Conservation (phyloP, 1,140 invertebrate genomes). For the Andrena cerasifolii region DNA sequence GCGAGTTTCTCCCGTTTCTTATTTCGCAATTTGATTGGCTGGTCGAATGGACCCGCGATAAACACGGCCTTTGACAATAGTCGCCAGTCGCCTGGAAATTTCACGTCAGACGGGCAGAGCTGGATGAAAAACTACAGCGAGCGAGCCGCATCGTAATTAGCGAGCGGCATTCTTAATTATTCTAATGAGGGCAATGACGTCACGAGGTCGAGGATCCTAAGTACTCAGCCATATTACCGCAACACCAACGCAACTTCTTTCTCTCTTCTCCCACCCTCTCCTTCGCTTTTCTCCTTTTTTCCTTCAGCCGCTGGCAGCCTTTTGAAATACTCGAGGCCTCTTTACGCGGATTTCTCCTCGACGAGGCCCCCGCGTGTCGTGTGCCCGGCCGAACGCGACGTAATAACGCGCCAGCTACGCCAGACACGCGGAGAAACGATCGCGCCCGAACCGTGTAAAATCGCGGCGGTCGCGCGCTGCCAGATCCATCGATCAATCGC, state of each 20-base stretch:
- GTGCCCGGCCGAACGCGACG: conserved; percentile 13
- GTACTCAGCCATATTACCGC: conserved; percentile 49
- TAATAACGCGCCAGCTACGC: conserved; percentile 12
- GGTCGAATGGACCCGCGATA: too few species aligned
- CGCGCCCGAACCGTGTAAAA: not conserved
- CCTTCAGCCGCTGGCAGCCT: conserved; percentile 12
- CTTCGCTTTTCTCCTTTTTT: conserved; percentile 3
- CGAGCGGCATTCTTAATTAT: conserved; percentile 70
- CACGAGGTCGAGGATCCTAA: conserved; percentile 58
- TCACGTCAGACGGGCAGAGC: not conserved
- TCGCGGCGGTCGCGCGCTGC: not conserved
- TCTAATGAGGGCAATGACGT: conserved; percentile 71
- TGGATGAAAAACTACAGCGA: conserved; percentile 30
- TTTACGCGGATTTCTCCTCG: conserved; percentile 47
- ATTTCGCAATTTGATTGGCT: too few species aligned
- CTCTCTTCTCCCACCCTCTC: not conserved
- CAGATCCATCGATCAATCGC: too few species aligned
- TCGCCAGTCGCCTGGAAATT: conserved; percentile 2
- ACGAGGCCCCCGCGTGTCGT: conserved; percentile 3
- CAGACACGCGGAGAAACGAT: not conserved
- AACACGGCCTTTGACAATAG: too few species aligned
- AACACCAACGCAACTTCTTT: conserved; percentile 17
- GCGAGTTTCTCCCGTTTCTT: too few species aligned
- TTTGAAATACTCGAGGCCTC: conserved; percentile 45
- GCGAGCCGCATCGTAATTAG: conserved; percentile 67